These are phyloP conservation scores for Temnothorax longispinosus DNA, from an alignment of 1,140 invertebrate species.

Conservation along the genomic window DNA sequence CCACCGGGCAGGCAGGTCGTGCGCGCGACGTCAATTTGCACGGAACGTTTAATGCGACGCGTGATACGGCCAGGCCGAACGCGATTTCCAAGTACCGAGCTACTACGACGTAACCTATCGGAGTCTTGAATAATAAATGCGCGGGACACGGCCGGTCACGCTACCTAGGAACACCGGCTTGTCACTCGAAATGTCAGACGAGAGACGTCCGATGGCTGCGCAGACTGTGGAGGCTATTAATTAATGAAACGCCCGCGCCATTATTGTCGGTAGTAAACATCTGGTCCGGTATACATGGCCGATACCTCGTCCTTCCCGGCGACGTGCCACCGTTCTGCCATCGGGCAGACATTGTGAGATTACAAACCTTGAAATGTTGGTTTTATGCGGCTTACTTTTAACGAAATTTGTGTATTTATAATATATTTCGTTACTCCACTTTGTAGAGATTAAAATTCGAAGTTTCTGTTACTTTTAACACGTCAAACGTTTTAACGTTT, in stretches of 20 bases:
- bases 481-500: background rate
- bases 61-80: constrained; percentile 76
- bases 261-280: constrained; percentile 68
- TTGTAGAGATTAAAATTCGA: background rate
- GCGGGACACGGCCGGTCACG: constrained; percentile 83
- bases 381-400: background rate
- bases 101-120: constrained; percentile 82
- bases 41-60: constrained; percentile 79
- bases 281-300: constrained; percentile 53
- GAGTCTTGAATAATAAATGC: constrained; percentile 84
- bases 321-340: constrained; percentile 42
- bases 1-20: background rate
- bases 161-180: constrained; percentile 82
- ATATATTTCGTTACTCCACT: background rate
- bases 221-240: constrained; percentile 81
- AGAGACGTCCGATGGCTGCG: constrained; percentile 74
- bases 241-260: constrained; percentile 82
- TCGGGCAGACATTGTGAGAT: constrained; percentile 37
- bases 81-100: constrained; percentile 80
- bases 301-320: constrained; percentile 59
- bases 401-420: background rate
- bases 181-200: constrained; percentile 85
- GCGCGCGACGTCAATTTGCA: constrained; percentile 73
- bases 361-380: background rate
- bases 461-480: background rate